Evolutionary conservation across 2,113 vertebrate species (phyloP).

Genomic region (Aptenodytes patagonicus): DNA sequence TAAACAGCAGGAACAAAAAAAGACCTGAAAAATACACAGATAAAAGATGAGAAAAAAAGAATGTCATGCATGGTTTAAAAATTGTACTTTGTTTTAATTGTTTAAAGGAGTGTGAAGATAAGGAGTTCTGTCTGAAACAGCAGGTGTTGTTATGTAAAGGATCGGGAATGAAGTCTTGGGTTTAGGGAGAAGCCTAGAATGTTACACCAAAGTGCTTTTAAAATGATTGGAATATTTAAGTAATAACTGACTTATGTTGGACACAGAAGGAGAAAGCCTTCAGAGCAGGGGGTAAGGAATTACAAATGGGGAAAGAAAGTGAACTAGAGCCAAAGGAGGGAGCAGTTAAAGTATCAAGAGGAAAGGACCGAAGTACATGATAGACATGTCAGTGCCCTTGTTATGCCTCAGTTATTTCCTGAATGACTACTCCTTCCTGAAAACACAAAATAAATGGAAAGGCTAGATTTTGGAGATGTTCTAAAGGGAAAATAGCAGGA

Average conservation of each 20-base stretch:
- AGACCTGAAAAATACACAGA: neutral
- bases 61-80: neutral
- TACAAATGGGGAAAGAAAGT: neutral
- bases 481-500: neutral
- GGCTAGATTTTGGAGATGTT: slow-evolving; percentile 13
- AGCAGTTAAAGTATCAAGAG: neutral
- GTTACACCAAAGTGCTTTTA: neutral
- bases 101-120: neutral
- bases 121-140: neutral
- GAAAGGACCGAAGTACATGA: neutral
- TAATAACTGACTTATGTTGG: neutral
- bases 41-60: neutral
- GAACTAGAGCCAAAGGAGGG: neutral
- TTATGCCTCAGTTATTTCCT: slow-evolving; percentile 5
- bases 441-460: slow-evolving; percentile 25
- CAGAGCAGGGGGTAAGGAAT: neutral
- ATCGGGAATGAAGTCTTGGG: neutral
- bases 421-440: slow-evolving; percentile 2
- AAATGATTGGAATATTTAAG: neutral
- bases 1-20: neutral
- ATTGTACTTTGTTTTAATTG: neutral
- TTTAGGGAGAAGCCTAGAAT: neutral
- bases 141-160: neutral
- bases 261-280: neutral
- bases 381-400: neutral